Base-by-base conservation (phyloP, 2,797 vertebrate genomes). In the Platyrinchus mystaceus region DNA sequence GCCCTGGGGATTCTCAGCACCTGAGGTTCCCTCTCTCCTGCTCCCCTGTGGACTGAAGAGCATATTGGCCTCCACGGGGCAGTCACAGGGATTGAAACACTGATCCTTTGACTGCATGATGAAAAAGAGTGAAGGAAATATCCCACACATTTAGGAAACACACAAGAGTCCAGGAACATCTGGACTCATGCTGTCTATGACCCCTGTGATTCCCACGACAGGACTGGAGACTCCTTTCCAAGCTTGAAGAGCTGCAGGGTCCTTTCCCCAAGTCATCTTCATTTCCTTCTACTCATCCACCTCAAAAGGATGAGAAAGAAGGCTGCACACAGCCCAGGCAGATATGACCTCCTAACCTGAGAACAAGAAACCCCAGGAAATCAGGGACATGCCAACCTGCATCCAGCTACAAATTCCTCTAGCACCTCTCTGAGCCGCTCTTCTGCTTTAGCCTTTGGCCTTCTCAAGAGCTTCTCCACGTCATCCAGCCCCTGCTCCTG, bases 401-500 rank as follows among this genome's bases (percentile, higher is more conserved):
- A 99, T 71, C 98, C 98, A 64, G 98, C 98, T 92, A 99, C 97
- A 93, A 99, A 98, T 94, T 99, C 99, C 84, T 99, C 97, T 68
- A 99, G 96, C 22, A 98, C 97, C 67, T 99, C 98, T 78, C 97
- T 96, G 74, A 99, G 96, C 30, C 96, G 95, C 52, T 97, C 97
- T 88, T 98, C 99, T 36, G 98, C 97, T 1, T 98, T 98, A 68
- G 97, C 97, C 91, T 97, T 98, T 0, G 98, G 98, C 87, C 98
- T 98, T 96, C 98, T 98, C 88, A 98, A 67, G 18, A 98, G 97
- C 86, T 97, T 98, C 70, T 99, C 98, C 81, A 98, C 98, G 0
- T 99, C 98, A 43, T 98, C 97, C 32, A 99, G 97, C 24, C 99
- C 99, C 41, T 98, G 96, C 69, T 99, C 99, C 99, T 99, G 82